Conservation (phyloP, 1,140 invertebrate species). For the Neuroterus valhalla region DNA sequence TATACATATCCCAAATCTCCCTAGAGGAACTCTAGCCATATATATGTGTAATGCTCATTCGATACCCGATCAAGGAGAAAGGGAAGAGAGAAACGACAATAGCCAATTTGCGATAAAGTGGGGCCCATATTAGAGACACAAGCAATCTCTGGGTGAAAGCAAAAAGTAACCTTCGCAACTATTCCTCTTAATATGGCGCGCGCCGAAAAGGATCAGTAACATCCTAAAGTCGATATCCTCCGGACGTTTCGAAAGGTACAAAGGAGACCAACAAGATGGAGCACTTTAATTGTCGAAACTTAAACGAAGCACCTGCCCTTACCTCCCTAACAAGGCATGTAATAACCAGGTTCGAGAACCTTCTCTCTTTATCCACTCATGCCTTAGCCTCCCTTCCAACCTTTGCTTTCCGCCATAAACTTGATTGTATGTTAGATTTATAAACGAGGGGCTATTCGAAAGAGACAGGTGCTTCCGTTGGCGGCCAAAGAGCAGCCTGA, state of each 20-base stretch:
- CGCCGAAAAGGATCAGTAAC: constrained; percentile 28
- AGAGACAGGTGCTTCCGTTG: constrained; percentile 69
- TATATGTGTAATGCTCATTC: too few species aligned
- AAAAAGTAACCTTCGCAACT: too few species aligned
- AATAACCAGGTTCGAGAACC: constrained; percentile 67
- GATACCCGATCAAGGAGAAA: too few species aligned
- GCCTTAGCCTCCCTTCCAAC: constrained; percentile 47
- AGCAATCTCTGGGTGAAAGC: too few species aligned
- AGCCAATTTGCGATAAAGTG: too few species aligned
- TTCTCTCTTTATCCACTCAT: constrained; percentile 47
- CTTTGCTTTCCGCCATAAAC: constrained; percentile 59
- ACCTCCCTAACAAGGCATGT: constrained; percentile 71
- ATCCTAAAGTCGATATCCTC: constrained; percentile 17
- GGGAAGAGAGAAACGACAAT: too few species aligned
- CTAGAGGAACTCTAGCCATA: too few species aligned
- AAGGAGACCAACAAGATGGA: constrained; percentile 47
- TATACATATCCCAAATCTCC: too few species aligned
- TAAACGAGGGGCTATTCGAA: constrained; percentile 65
- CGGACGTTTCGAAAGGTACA: constrained; percentile 34
- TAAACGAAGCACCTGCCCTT: constrained; percentile 73
- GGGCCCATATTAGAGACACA: too few species aligned
- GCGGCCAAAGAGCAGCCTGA: constrained; percentile 34
- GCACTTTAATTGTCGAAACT: constrained; percentile 74
- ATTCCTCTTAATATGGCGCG: constrained; percentile 11
- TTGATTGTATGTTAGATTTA: constrained; percentile 73